Base-by-base conservation (phyloP, 2,797 vertebrate genomes). In the Champsocephalus esox region DNA sequence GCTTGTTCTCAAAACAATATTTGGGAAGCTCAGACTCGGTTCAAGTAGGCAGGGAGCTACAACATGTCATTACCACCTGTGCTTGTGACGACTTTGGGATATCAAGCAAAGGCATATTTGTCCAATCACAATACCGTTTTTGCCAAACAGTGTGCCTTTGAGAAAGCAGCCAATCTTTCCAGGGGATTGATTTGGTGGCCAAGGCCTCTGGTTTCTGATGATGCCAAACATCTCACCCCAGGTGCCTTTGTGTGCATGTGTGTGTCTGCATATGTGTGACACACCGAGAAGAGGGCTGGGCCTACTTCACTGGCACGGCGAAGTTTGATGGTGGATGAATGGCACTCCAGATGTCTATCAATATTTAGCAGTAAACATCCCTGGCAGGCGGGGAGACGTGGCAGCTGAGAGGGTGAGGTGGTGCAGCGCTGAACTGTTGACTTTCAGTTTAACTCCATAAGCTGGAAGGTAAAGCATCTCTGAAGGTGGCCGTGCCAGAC, bases 321-420 rank as follows among this genome's bases (percentile, higher is more conserved):
- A 82, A 90, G 90, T 92, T 90, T 94, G 93, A 93, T 77, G 83
- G 85, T 48, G 86, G 90, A 88, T 94, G 93, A 93, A 89, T 90
- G 89, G 85, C 86, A 73, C 80, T 86, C 92, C 95, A 95, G 95
- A 95, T 95, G 95, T 95, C 93, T 89, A 95, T 95, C 94, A 95
- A 95, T 96, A 95, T 95, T 95, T 94, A 96, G 91, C 90, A 94
- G 93, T 88, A 91, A 94, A 93, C 93, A 93, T 92, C 89, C 80
- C 89, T 85, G 88, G 88, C 88, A 81, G 92, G 90, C 81, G 75
- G 93, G 85, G 88, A 86, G 84, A 91, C 57, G 80, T 88, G 85
- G 91, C 92, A 93, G 91, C 89, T 90, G 93, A 92, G 87, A 81
- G 70, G 65, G 80, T 44, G 88, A 89, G 78, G 87, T 87, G 90